Conservation (phyloP, 2,888 invertebrate genomes). For the Eledona agricola region DNA sequence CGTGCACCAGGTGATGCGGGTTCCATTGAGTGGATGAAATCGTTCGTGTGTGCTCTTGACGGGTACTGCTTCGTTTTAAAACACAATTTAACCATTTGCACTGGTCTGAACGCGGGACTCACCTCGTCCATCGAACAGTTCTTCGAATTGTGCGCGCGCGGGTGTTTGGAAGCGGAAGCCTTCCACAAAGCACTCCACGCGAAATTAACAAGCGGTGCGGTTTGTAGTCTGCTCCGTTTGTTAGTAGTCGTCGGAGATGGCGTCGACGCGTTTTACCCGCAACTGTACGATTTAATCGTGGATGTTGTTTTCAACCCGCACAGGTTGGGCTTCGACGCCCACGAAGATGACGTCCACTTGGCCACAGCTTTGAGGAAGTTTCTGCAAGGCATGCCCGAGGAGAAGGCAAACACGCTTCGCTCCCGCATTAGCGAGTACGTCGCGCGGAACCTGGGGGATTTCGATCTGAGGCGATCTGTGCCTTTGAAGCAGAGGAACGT, state of each 20-base stretch:
- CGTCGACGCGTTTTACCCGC: too few relatives aligned
- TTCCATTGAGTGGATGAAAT: slow-evolving; percentile 57
- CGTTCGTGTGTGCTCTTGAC: slow-evolving; percentile 61
- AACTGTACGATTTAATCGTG: too few relatives aligned
- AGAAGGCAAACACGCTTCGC: too few relatives aligned
- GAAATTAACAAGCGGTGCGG: too few relatives aligned
- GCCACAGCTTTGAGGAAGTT: neutral
- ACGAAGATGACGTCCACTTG: neutral
- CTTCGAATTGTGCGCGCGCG: too few relatives aligned
- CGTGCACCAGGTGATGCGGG: too few relatives aligned
- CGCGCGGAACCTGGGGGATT: slow-evolving; percentile 34
- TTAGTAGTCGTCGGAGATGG: too few relatives aligned
- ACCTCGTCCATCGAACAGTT: slow-evolving; percentile 46
- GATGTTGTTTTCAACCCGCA: slow-evolving; percentile 6
- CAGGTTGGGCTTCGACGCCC: neutral
- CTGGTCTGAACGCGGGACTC: slow-evolving; percentile 27
- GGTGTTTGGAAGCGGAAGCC: too few relatives aligned
- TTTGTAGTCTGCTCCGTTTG: too few relatives aligned
- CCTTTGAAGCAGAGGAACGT: slow-evolving; percentile 48
- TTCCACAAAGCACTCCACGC: too few relatives aligned
- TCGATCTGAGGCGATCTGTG: slow-evolving; percentile 46
- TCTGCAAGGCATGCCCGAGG: slow-evolving; percentile 7
- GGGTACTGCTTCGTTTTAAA: slow-evolving; percentile 51
- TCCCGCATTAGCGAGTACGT: slow-evolving; percentile 28
- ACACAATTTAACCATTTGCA: slow-evolving; percentile 38